A percentile compares a stretch with the other conserved stretches of the same genome.
Conservation (phyloP, 2,888 invertebrate species). For the Leucophenga montana region DNA sequence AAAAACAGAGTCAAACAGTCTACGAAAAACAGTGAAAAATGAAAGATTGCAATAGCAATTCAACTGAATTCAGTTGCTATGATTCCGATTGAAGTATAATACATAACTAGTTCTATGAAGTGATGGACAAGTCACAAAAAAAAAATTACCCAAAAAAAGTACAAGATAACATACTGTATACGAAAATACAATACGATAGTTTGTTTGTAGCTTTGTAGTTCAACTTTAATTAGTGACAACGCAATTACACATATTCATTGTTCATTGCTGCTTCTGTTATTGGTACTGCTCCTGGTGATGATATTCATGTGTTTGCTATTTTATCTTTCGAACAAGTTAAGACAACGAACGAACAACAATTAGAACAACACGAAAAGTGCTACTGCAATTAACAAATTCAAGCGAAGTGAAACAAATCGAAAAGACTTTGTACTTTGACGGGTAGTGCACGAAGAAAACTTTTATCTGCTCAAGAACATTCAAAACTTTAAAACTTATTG, state of each 20-base stretch:
- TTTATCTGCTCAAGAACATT: constrained; percentile 1
- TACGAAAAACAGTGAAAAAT: not conserved
- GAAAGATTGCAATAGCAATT: too few relatives aligned
- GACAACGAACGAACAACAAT: constrained; percentile 18
- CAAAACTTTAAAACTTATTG: not conserved
- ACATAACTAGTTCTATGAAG: not conserved
- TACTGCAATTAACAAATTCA: constrained; percentile 12
- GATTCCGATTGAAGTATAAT: too few relatives aligned
- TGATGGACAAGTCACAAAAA: not conserved
- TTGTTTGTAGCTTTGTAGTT: not conserved
- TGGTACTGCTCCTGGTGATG: not conserved
- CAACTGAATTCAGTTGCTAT: too few relatives aligned
- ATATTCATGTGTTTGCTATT: constrained; percentile 10
- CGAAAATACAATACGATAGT: not conserved
- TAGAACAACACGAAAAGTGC: constrained; percentile 19
- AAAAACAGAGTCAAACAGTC: not conserved
- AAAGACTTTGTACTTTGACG: constrained; percentile 5
- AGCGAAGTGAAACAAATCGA: not conserved
- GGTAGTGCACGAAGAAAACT: not conserved
- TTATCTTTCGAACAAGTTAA: constrained; percentile 7
- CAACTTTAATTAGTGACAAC: constrained; percentile 66
- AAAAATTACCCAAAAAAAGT: not conserved
- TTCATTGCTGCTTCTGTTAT: not conserved
- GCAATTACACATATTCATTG: constrained; percentile 60
- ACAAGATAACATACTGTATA: constrained; percentile 2